Base-by-base conservation (phyloP, 1,140 invertebrate genomes). In the Bombus sibiricus region DNA sequence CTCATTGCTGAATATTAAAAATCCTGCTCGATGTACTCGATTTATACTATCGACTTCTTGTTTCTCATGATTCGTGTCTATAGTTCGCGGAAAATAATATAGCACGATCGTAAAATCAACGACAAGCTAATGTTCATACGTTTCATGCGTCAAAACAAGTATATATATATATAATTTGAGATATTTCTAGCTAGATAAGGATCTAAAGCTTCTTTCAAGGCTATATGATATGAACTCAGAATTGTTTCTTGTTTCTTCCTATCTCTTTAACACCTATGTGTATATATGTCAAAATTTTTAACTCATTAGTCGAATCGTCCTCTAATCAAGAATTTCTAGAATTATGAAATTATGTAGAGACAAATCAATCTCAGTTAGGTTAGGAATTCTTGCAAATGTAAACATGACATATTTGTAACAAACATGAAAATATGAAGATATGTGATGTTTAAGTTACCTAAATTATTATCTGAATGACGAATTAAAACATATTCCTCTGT, bases 1-100 rank as follows among this genome's bases (percentile, higher is more conserved):
- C 10, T 8, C 5, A 41, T 78, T 59, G 82, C 28, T 43, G 37
- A 3, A 28, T 37, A 57, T 78, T n/a, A 72, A 84, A 84, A 84
- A 84, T 69, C 3, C 6, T 18, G 37, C 25, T 3, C 3, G 37
- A 3, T 43, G 22, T 28, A 43, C 9, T 15, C 5, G 2, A 13
- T 32, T 39, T 25, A 18, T 22, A 5, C 39, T 37, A 47, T 59
- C 64, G 5, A 2, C 62, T n/a, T 15, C 59, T 73, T 8, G 12
- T 41, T 18, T 25, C 32, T 18, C 13, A 15, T 18, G 13, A 41
- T 15, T 6, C 32, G 3, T 18, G 32, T 22, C 32, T 34, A 22
- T 15, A 64, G 47, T 62, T n/a, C 28, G 1, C 28, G 3, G 9
- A 62, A 62, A 62, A 12, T 53, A 28, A 62, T 62, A 62, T n/a